Evolutionary conservation across 2,888 invertebrate genomes (phyloP), one percentile per base, ranked within the genome.

Genomic region (Bimastos eiseni): DNA sequence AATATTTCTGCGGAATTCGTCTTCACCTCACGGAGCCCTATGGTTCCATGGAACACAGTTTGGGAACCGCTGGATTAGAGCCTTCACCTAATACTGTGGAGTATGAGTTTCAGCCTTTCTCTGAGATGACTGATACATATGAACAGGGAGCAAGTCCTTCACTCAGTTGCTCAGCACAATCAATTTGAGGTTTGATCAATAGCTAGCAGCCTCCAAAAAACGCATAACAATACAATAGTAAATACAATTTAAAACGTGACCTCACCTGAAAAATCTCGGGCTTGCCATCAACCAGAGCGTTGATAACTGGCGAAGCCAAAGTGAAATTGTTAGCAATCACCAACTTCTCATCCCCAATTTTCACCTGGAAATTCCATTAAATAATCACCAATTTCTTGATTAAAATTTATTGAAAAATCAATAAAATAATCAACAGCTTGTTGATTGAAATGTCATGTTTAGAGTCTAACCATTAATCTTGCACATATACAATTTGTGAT

Each of bases 301-400:
- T 92, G 83, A 93, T 91, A 37, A 93, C 92, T 0, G 93, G 91
- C 34, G 92, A 91, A 34, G 93, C 89, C 38, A 93, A 92, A 90
- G 89, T 92, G 91, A 93, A 93, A 90, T 93, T 92, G 90, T 93
- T 91, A 4, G 89, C 90, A 30, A 93, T 91, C 93, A 93, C 91
- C 94, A 94, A 91, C 94, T 95, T 92, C 92, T 94, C n/a, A 93
- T 93, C 93, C 30, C 38, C 83, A 93, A 92, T 36, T 21, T 34
- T 90, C 55, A 92, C 92, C 92, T 92, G 55, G n/a, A 91, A 89
- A 90, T 24, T 19, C 37, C 8, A 36, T n/a, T 6, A 70, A 70
- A 70, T 70, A 70, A 70, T 70, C 70, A 49, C 1, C 49, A 70
- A 70, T n/a, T 55, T 55, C 30, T 30, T 55, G 3, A 30, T 30